Conservation (phyloP, 2,888 invertebrate genomes). For the Thecocarcelia acutangulata region DNA sequence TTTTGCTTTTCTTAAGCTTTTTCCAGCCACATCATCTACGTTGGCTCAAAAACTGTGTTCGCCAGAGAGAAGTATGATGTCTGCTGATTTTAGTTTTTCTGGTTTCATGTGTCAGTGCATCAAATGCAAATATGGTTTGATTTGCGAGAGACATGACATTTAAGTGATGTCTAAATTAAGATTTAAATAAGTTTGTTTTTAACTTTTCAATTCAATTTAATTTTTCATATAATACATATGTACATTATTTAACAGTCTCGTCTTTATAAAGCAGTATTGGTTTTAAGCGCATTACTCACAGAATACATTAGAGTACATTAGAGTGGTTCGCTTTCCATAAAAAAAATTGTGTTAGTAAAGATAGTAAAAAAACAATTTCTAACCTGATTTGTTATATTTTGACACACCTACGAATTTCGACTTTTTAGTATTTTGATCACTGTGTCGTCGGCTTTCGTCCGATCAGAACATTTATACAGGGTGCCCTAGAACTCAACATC, state of each 20-base stretch:
- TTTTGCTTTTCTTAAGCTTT: not conserved
- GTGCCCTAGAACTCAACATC: no score
- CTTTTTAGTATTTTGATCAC: no score
- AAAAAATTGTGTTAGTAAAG: no score
- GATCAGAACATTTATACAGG: no score
- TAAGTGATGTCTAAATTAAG: slow-evolving; percentile 77
- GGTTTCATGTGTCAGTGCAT: slow-evolving; percentile 59
- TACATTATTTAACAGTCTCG: not conserved
- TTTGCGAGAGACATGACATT: slow-evolving; percentile 72
- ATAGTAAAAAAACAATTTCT: no score
- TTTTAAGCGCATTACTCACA: slow-evolving; percentile 55
- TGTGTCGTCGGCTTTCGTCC: no score
- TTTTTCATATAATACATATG: not conserved
- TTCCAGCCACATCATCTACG: not conserved
- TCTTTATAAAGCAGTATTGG: slow-evolving; percentile 27
- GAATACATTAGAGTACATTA: no score
- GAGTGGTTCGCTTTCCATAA: no score
- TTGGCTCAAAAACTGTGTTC: not conserved
- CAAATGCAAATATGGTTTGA: slow-evolving; percentile 72
- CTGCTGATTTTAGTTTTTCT: slow-evolving; percentile 24
- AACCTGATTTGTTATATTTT: no score
- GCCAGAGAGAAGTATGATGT: slow-evolving; percentile 20
- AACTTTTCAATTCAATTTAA: slow-evolving; percentile 18
- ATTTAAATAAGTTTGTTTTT: slow-evolving; percentile 19
- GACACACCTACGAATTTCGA: no score